phyloP scores from a whole-genome alignment of 1,140 invertebrate genomes.

The Drosophila sucinea region DNA sequence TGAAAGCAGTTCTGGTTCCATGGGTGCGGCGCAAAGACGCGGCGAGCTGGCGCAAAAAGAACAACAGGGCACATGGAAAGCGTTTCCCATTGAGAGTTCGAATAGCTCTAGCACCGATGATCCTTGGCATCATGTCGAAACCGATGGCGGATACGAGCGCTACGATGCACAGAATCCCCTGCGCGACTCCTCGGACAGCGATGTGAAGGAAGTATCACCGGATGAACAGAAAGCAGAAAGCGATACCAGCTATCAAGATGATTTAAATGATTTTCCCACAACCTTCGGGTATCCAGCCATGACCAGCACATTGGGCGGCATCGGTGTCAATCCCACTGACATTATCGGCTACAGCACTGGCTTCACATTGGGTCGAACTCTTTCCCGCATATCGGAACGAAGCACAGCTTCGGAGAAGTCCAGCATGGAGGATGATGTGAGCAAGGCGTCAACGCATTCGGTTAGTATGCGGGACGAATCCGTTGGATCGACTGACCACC shows the following conservation, averaged over 20 bases:
- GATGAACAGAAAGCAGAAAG: slow-evolving; percentile 81
- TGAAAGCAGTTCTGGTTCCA: slow-evolving; percentile 89
- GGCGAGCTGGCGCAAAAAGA: slow-evolving; percentile 85
- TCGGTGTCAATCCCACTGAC: slow-evolving; percentile 85
- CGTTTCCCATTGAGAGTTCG: slow-evolving; percentile 91
- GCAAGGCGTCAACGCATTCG: slow-evolving; percentile 90
- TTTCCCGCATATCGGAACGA: slow-evolving; percentile 93
- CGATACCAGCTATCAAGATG: slow-evolving; percentile 88
- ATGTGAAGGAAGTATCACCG: slow-evolving; percentile 73
- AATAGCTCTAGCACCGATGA: slow-evolving; percentile 92
- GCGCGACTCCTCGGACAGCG: slow-evolving; percentile 82
- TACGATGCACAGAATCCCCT: slow-evolving; percentile 83
- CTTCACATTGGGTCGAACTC: slow-evolving; percentile 89
- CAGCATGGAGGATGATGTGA: slow-evolving; percentile 91
- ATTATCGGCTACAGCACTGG: slow-evolving; percentile 88
- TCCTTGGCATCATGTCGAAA: slow-evolving; percentile 90
- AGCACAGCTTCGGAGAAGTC: slow-evolving; percentile 93
- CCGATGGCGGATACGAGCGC: slow-evolving; percentile 86
- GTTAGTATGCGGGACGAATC: slow-evolving; percentile 93
- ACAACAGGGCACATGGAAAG: slow-evolving; percentile 90
- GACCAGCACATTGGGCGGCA: slow-evolving; percentile 84
- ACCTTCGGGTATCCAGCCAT: slow-evolving; percentile 88
- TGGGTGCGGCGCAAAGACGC: slow-evolving; percentile 87
- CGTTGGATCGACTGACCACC: slow-evolving; percentile 91
- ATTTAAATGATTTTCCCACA: slow-evolving; percentile 88